A percentile compares a stretch with the other conserved stretches of the same genome.
These are phyloP conservation scores for Cephus sareptanus DNA, from an alignment of 2,888 invertebrate genomes.

Conservation along the genomic window DNA sequence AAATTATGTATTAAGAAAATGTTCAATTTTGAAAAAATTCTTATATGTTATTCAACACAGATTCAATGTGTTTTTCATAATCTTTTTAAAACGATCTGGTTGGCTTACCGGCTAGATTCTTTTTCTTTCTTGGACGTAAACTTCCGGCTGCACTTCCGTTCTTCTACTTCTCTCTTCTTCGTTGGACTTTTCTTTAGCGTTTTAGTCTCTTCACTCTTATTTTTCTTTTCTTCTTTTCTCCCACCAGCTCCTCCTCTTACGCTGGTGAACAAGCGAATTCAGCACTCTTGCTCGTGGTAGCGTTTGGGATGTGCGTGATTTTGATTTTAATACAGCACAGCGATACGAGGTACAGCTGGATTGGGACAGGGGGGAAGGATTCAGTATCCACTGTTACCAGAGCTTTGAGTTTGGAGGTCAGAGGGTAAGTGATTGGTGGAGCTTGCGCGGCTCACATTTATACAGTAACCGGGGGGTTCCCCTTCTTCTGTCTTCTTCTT, in stretches of 20 bases:
- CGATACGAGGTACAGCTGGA: conserved; percentile 5
- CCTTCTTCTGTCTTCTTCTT: conserved; percentile 28
- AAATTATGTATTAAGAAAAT: background rate
- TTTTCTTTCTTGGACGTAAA: background rate
- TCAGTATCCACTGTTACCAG: conserved; percentile 26
- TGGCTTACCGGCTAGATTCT: background rate
- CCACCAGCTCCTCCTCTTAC: too few relatives aligned
- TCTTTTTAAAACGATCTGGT: background rate
- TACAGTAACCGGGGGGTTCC: conserved; percentile 43
- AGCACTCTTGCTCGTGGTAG: background rate
- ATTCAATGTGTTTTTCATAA: background rate
- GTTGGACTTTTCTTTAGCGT: background rate
- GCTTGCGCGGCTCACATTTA: conserved; percentile 61
- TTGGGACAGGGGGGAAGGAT: background rate
- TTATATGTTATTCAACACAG: too few relatives aligned
- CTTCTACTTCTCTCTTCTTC: background rate
- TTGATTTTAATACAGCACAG: background rate
- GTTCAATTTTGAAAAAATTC: background rate
- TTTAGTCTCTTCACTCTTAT: background rate
- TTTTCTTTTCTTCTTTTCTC: background rate
- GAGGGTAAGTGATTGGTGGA: conserved; percentile 60
- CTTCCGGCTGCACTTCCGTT: background rate
- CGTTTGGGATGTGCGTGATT: background rate
- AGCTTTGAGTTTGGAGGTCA: conserved; percentile 56
- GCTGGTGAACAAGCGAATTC: background rate